These are phyloP conservation scores for Procapra przewalskii DNA, from an alignment of 2,113 vertebrate species.

Conservation along the genomic window DNA sequence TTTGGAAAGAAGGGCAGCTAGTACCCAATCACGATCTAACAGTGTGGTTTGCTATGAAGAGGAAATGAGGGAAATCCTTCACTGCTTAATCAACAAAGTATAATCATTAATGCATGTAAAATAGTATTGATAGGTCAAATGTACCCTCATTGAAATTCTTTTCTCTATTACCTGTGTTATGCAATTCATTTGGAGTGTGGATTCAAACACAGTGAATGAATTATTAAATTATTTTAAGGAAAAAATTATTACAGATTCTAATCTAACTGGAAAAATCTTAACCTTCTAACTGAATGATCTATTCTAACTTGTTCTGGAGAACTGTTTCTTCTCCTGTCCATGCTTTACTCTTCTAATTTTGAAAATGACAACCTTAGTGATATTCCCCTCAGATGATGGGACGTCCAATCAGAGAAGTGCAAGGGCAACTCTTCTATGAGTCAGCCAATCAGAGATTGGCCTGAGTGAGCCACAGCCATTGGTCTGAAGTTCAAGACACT, in stretches of 20 bases:
- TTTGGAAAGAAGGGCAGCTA: too few species aligned
- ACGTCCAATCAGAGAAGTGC: not conserved
- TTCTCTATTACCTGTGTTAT: too few species aligned
- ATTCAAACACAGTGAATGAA: not conserved
- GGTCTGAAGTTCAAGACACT: not conserved
- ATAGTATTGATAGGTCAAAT: too few species aligned
- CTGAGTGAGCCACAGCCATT: not conserved
- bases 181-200: not conserved
- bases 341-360: not conserved
- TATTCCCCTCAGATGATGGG: not conserved
- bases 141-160: too few species aligned
- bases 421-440: not conserved
- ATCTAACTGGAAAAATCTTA: accelerated
- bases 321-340: not conserved
- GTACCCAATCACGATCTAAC: too few species aligned
- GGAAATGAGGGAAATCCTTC: too few species aligned
- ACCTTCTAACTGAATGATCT: not conserved
- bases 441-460: not conserved
- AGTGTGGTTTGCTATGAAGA: too few species aligned
- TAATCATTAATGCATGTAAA: too few species aligned
- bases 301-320: accelerated
- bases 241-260: not conserved
- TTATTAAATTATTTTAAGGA: not conserved
- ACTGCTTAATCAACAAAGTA: too few species aligned
- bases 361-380: not conserved